Base-by-base conservation (phyloP, 2,888 invertebrate species). In the Platynereis dumerilii region DNA sequence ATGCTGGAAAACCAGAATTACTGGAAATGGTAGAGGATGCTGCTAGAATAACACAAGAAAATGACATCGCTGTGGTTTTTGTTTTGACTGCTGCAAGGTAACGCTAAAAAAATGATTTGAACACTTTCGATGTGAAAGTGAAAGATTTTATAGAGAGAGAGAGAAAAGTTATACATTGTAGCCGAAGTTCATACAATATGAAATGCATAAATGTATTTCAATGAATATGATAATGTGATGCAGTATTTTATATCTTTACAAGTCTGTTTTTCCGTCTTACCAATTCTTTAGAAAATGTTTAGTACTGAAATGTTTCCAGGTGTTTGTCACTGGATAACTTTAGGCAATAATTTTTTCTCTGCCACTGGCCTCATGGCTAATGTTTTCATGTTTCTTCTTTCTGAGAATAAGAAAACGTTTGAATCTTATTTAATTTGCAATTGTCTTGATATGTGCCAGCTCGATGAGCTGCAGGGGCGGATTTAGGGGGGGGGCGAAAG, bases 1-100 rank as follows among this genome's bases (percentile, higher is more conserved):
- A 76, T 68, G 78, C 78, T 10, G 79, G 79, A 0, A 71, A 69
- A 20, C 75, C 76, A 1, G 75, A 78, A 12, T 74, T 80, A 76
- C 59, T 80, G 17, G 70, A 73, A 26, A 72, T 65, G 24, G 71
- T 73, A 1, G 74, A 77, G 45, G 69, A 69, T 2, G 76, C 76
- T 1, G 68, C 76, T 22, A 45, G 72, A 5, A 64, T 75, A 2
- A 75, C 77, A 0, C 79, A 80, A 67, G 73, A 74, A 42, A 71
- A 69, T n/a, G 78, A 78, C 64, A 65, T 71, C 0, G 63, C 74
- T 17, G 72, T 77, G 0, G 72, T 72, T n/a, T 67, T 73, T 5
- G 77, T 74, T 10, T 64, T 80, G 10, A 72, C 77, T 44, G 75
- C 75, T 20, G 78, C 78, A 22, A 75, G 79, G 79, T 78, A 66